Evolutionary conservation across 2,888 invertebrate genomes (phyloP).

Genomic region (Perizoma affinitatum): DNA sequence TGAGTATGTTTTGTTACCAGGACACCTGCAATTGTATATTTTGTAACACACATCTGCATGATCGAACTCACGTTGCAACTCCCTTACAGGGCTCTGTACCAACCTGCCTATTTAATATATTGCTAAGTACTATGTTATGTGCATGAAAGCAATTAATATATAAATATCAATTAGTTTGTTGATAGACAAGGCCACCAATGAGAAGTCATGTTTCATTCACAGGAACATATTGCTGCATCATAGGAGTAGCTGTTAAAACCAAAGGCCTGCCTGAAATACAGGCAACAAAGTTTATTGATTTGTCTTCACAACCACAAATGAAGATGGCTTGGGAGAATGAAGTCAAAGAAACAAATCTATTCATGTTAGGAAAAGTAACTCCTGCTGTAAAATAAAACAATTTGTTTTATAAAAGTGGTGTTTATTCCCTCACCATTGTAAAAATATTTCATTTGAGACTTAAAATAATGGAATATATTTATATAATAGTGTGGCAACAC

Average conservation of each 20-base stretch:
- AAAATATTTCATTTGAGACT: constrained; percentile 45
- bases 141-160: too few species aligned
- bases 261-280: constrained; percentile 73
- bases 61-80: too few species aligned
- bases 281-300: constrained; percentile 70
- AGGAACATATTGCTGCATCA: constrained; percentile 76
- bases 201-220: constrained; percentile 27
- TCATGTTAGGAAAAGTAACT: constrained; percentile 61
- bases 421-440: constrained; percentile 58
- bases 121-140: too few species aligned
- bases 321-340: constrained; percentile 68
- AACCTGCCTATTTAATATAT: too few species aligned
- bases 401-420: constrained; percentile 41
- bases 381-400: constrained; percentile 50
- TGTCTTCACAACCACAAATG: constrained; percentile 63
- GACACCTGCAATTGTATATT: too few species aligned
- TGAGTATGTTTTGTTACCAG: too few species aligned
- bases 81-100: too few species aligned
- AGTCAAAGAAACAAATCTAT: constrained; percentile 67
- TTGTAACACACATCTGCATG: too few species aligned
- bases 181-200: not conserved
- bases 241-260: constrained; percentile 69
- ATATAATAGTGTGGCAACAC: constrained; percentile 34
- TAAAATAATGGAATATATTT: constrained; percentile 53
- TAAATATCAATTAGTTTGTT: not conserved